These are phyloP conservation scores for Papilio demoleus DNA, from an alignment of 2,888 invertebrate genomes.

Conservation along the genomic window DNA sequence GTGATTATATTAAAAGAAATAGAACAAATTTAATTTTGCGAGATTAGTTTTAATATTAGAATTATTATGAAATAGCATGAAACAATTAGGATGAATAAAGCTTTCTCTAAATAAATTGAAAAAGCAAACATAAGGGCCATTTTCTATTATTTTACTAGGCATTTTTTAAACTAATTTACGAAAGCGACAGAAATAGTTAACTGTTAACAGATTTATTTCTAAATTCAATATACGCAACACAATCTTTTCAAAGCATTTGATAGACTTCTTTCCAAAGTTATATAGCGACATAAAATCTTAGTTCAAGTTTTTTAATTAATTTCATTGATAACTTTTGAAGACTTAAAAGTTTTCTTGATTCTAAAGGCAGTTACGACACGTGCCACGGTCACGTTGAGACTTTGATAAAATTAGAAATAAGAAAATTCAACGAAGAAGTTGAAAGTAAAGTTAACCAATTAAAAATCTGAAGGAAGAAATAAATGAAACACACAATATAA, in stretches of 20 bases:
- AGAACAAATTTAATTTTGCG: neutral
- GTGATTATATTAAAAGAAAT: neutral
- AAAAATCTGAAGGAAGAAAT: too few species aligned
- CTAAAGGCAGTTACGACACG: neutral
- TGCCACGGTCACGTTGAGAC: constrained; percentile 25
- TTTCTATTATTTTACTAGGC: neutral
- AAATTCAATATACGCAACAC: too few species aligned
- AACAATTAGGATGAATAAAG: neutral
- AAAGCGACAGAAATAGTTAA: too few species aligned
- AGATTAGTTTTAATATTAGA: neutral
- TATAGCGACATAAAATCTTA: neutral
- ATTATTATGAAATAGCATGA: neutral
- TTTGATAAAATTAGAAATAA: too few species aligned
- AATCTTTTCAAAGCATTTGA: neutral
- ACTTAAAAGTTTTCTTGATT: neutral
- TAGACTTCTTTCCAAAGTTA: neutral
- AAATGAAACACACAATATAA: too few species aligned
- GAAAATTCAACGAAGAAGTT: too few species aligned
- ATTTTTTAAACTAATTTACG: too few species aligned
- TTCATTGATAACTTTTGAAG: neutral
- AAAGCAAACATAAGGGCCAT: neutral
- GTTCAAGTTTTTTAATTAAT: neutral
- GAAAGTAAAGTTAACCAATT: too few species aligned
- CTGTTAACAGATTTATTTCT: too few species aligned
- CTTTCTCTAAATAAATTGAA: neutral